Conservation (phyloP, 1,140 invertebrate genomes). For the Caenorhabditis brenneri region DNA sequence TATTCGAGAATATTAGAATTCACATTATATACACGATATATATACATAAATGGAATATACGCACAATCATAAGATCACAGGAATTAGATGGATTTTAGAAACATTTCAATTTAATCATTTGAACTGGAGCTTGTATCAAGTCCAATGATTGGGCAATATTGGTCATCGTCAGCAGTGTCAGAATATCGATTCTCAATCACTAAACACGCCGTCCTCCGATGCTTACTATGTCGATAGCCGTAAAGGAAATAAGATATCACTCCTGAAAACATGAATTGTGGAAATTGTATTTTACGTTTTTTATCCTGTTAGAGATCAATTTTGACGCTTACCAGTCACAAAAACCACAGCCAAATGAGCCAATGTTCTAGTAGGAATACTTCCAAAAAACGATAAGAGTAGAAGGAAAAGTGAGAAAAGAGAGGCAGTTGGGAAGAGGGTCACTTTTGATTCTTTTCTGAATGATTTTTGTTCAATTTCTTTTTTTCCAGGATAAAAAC, state of each 20-base stretch:
- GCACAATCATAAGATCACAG: neutral
- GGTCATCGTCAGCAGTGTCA: neutral
- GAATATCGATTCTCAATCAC: conserved; percentile 22
- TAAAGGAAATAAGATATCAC: neutral
- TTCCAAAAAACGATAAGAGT: neutral
- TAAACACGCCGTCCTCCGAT: neutral
- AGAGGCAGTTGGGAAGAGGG: conserved; percentile 36
- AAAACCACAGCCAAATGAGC: neutral
- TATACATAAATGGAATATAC: too few species aligned
- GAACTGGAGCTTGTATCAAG: conserved; percentile 1
- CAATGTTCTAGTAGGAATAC: neutral
- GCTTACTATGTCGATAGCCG: conserved; percentile 12
- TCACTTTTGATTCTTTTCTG: conserved; percentile 40
- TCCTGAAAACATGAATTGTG: conserved; percentile 9
- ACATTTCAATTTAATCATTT: neutral
- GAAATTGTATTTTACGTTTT: neutral
- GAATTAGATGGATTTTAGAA: neutral
- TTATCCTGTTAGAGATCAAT: too few species aligned
- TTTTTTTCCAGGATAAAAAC: neutral
- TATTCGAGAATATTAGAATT: too few species aligned
- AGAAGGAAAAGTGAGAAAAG: conserved; percentile 10
- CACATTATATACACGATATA: too few species aligned
- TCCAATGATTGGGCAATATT: conserved; percentile 13
- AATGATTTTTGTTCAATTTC: neutral
- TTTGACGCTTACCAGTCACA: neutral